These are phyloP conservation scores for Neomorphus geoffroyi DNA, from an alignment of 2,797 vertebrate species.

Conservation along the genomic window DNA sequence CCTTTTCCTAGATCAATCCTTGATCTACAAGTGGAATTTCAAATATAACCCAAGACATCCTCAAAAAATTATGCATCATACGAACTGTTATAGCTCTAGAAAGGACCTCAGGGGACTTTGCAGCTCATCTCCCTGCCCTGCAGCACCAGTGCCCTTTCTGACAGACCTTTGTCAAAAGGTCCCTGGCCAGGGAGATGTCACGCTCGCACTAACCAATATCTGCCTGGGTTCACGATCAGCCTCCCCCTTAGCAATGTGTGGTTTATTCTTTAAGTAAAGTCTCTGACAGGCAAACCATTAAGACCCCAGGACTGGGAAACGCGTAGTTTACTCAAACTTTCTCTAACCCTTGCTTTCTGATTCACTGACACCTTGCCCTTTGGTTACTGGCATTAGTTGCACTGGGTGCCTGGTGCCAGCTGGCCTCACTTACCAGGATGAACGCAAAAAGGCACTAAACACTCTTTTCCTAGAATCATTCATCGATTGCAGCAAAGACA, in stretches of 20 bases:
- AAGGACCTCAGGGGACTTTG: neutral
- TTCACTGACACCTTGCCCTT: neutral
- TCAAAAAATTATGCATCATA: neutral
- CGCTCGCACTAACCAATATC: neutral
- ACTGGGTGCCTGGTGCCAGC: neutral
- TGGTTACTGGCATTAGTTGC: neutral
- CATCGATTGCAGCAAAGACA: neutral
- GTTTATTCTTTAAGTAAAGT: neutral
- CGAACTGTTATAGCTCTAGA: neutral
- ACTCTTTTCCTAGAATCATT: neutral
- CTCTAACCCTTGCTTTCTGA: neutral
- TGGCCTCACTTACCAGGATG: neutral
- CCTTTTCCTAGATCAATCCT: neutral
- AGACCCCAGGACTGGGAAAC: neutral
- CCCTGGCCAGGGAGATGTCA: neutral
- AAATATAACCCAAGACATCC: neutral
- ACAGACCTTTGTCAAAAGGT: neutral
- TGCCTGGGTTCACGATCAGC: too few species aligned
- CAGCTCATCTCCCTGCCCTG: neutral
- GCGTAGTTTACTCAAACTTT: neutral
- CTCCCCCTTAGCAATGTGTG: neutral
- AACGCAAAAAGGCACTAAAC: neutral
- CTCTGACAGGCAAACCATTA: neutral
- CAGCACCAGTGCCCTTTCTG: neutral
- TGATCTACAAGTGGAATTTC: neutral